phyloP scores from a whole-genome alignment of 1,140 invertebrate genomes.

The Harpegnathos saltator region DNA sequence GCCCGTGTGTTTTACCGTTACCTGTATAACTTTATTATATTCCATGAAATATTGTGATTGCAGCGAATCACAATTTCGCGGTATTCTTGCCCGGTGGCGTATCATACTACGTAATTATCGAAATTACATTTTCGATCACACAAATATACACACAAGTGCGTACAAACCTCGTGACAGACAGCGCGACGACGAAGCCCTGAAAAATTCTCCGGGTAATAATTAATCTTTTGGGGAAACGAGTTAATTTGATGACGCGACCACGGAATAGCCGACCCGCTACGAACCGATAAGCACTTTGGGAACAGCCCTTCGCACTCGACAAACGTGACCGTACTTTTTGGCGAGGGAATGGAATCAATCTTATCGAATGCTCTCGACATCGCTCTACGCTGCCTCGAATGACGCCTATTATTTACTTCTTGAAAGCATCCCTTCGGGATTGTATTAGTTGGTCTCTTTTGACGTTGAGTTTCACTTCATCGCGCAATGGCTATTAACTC shows the following conservation, averaged over 20 bases:
- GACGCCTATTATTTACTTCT: slow-evolving; percentile 30
- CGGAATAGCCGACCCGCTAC: background rate
- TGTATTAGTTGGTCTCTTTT: background rate
- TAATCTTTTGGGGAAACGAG: slow-evolving; percentile 29
- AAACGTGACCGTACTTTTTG: slow-evolving; percentile 3
- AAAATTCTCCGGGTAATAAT: slow-evolving; percentile 27
- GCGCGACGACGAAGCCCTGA: slow-evolving; percentile 11
- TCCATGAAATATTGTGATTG: slow-evolving; percentile 46
- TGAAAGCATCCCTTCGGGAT: background rate
- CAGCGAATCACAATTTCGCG: slow-evolving; percentile 9
- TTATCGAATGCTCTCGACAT: slow-evolving; percentile 20
- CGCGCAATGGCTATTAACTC: slow-evolving; percentile 33
- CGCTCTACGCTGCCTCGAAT: background rate
- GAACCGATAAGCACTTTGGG: slow-evolving; percentile 4
- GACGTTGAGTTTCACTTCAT: slow-evolving; percentile 11
- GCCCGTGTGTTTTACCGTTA: background rate
- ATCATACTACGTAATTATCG: slow-evolving; percentile 24
- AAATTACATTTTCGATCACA: slow-evolving; percentile 28
- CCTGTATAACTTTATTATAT: slow-evolving; percentile 43
- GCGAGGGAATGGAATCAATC: slow-evolving; percentile 9
- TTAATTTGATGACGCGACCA: slow-evolving; percentile 26
- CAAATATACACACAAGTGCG: too few species aligned
- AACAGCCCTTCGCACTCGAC: slow-evolving; percentile 2
- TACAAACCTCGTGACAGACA: slow-evolving; percentile 6
- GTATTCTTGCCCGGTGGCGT: background rate